These are phyloP conservation scores for Aurelia aurita complex sp. Pacific DNA, from an alignment of 30 jellyfish, hydroid and myxozoan species.

Conservation along the genomic window DNA sequence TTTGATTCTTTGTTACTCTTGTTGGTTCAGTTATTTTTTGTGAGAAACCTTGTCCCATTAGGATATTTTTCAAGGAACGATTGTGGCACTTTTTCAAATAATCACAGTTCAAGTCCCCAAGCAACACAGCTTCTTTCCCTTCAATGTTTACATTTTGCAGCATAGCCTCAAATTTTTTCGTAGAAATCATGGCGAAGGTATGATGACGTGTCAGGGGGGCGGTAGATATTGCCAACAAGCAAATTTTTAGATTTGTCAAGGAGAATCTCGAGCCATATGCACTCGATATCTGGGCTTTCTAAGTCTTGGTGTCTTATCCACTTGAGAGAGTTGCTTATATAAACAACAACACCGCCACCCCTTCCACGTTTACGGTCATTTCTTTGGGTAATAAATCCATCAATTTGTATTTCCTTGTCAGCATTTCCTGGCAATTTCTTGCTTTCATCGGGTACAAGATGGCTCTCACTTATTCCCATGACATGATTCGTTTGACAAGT, in stretches of 20 bases:
- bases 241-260: constrained; percentile 21
- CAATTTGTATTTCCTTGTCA: constrained; percentile 47
- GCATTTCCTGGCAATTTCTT: constrained; percentile 32
- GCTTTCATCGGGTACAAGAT: constrained; percentile 49
- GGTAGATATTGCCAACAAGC: constrained; percentile 48
- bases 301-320: constrained; percentile 46
- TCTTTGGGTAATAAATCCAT: constrained; percentile 22
- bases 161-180: constrained; percentile 40
- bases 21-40: constrained; percentile 41
- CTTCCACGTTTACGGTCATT: constrained; percentile 52
- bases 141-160: constrained; percentile 28
- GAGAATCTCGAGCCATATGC: constrained; percentile 35
- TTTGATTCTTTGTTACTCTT: constrained; percentile 29
- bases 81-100: constrained; percentile 17
- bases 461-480: constrained; percentile 65
- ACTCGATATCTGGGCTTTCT: constrained; percentile 35
- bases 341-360: constrained; percentile 49
- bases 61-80: constrained; percentile 18
- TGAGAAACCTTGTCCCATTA: constrained; percentile 2
- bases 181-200: constrained; percentile 19
- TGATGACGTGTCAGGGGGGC: constrained; percentile 51
- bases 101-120: constrained; percentile 60
- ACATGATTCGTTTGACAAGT: no score
- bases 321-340: constrained; percentile 23
- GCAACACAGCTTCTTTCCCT: constrained; percentile 58